These are phyloP conservation scores for Tenebrio molitor DNA, from an alignment of 1,140 invertebrate genomes.

Conservation along the genomic window DNA sequence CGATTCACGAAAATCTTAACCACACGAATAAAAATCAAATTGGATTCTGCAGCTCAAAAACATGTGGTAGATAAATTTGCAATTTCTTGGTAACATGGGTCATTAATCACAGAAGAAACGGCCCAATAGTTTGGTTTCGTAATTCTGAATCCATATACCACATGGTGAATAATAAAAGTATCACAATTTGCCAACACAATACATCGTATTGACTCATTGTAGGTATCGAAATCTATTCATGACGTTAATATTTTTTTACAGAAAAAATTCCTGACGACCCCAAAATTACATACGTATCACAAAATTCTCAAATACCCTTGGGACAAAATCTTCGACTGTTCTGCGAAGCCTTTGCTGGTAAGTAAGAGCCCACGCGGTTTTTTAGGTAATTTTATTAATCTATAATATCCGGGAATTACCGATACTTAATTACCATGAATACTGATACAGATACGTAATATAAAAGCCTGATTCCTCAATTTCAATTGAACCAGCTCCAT, in stretches of 20 bases:
- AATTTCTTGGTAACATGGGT: too few relatives aligned
- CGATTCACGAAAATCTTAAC: too few relatives aligned
- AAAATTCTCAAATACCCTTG: slow-evolving; percentile 69
- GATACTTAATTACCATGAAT: neutral
- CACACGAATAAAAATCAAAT: too few relatives aligned
- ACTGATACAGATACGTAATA: neutral
- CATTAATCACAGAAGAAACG: too few relatives aligned
- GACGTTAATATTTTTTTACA: slow-evolving; percentile 66
- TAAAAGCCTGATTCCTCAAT: neutral
- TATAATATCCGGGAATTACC: neutral
- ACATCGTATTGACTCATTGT: too few relatives aligned
- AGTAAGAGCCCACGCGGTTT: slow-evolving; percentile 57
- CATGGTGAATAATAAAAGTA: too few relatives aligned
- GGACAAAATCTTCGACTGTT: slow-evolving; percentile 75
- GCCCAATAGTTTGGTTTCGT: too few relatives aligned
- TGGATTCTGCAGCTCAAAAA: too few relatives aligned
- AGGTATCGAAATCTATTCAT: too few relatives aligned
- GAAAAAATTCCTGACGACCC: slow-evolving; percentile 71
- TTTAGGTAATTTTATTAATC: neutral
- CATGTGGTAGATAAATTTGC: too few relatives aligned
- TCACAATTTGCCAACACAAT: too few relatives aligned
- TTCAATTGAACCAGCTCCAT: slow-evolving; percentile 25
- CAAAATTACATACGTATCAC: slow-evolving; percentile 71
- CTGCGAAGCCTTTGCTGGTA: slow-evolving; percentile 83
- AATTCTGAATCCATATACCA: too few relatives aligned